Evolutionary conservation across 2,797 vertebrate species (phyloP).

Genomic region (Rhabdomys pumilio): DNA sequence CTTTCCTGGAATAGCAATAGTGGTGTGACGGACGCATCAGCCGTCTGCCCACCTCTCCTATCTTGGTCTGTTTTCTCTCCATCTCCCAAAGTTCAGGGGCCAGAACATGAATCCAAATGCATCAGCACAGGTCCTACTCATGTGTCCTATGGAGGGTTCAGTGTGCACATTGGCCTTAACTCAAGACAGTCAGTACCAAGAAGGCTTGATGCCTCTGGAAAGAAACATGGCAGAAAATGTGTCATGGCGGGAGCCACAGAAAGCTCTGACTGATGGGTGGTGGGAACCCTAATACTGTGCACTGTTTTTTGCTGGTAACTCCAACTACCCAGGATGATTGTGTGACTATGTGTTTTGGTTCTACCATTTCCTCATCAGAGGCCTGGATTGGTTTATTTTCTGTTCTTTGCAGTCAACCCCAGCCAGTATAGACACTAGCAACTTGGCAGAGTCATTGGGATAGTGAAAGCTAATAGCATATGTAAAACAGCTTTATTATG

Average conservation of each 20-base stretch:
- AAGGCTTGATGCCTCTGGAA: background rate
- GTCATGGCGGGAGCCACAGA: background rate
- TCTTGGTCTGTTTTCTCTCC: background rate
- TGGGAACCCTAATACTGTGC: background rate
- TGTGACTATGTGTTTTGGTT: background rate
- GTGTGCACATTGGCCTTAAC: background rate
- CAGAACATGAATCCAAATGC: background rate
- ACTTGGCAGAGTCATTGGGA: background rate
- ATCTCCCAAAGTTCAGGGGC: background rate
- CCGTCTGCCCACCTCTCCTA: background rate
- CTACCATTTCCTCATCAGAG: background rate
- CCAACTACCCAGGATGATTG: constrained; percentile 23
- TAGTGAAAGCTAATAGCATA: background rate
- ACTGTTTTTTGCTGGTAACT: background rate
- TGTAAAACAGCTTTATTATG: background rate
- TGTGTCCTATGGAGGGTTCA: background rate
- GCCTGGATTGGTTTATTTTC: background rate
- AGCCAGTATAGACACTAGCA: background rate
- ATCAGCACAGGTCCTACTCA: background rate
- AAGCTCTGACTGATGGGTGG: background rate
- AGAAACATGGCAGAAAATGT: background rate
- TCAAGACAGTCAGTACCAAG: background rate
- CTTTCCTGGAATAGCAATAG: background rate
- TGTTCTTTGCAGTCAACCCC: constrained; percentile 20
- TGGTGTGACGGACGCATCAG: background rate